Evolutionary conservation across 2,797 vertebrate genomes (phyloP), one percentile per base, ranked within the genome.

Genomic region (Diplodus puntazzo): DNA sequence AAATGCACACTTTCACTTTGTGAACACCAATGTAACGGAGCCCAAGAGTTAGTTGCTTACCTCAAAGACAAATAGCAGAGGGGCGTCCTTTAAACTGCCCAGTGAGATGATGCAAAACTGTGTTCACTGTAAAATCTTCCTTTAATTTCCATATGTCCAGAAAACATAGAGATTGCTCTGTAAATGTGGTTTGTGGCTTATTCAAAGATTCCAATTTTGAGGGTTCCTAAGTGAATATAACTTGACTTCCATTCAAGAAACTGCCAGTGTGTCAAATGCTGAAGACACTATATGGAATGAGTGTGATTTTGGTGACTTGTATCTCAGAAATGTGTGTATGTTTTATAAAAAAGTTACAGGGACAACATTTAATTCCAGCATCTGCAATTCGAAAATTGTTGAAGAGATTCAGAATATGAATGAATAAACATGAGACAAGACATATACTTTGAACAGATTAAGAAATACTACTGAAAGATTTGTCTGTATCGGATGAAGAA

Each of bases 91-190:
- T 30, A 30, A 30, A 30, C 30, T 30, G 30, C 5, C 30, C 30
- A 30, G 30, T 30, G 30, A 30, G 30, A 30, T 2, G 4, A 30
- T 30, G 79, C 61, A 81, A 81, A 62, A 66, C 3, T 64, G 69
- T 74, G 18, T 83, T 86, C 20, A 52, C 48, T 52, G 70, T n/a
- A 18, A 81, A 77, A 73, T 49, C 65, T 5, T 73, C 62, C 5
- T 80, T 87, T 75, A 77, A 75, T 1, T 64, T 78, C 4, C 79
- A 87, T 30, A 79, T 89, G 80, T 83, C 76, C 16, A 77, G 59
- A 80, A 87, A 85, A 20, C 83, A 87, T 65, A 86, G 45, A 76
- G 50, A 73, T 25, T 82, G 78, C 16, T 67, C 62, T 4, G 74
- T 9, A 61, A 81, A 81, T 75, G 20, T 65, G 39, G 77, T 81